Evolutionary conservation across 1,140 invertebrate genomes (phyloP).

Genomic region (Tribolium castaneum): DNA sequence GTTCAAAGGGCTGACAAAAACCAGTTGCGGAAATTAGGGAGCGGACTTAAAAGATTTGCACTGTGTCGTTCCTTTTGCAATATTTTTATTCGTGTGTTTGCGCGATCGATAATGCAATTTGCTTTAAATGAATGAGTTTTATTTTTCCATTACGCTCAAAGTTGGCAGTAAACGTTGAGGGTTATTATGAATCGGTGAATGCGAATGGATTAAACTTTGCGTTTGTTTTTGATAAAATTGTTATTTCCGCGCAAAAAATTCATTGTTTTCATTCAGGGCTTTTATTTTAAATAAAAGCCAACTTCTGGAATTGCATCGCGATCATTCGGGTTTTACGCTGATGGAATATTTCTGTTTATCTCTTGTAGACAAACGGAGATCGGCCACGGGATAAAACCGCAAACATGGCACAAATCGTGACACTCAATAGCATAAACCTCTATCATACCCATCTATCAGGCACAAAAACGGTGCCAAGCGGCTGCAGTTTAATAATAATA

Average conservation of each 20-base stretch:
- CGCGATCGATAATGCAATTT: not conserved
- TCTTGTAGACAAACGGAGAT: not conserved
- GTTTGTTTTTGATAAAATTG: conserved; percentile 7
- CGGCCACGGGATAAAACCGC: not conserved
- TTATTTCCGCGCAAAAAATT: conserved; percentile 1
- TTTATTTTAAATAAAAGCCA: not conserved
- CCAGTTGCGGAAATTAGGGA: conserved; percentile 1
- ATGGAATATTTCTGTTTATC: not conserved
- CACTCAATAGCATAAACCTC: not conserved
- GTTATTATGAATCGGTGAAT: conserved; percentile 15
- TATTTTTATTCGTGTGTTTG: not conserved
- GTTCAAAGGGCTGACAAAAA: conserved; percentile 8
- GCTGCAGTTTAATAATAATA: too few species aligned
- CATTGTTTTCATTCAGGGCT: not conserved
- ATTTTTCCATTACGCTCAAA: conserved; percentile 9
- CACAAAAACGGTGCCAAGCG: too few species aligned
- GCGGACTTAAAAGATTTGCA: not conserved
- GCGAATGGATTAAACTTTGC: conserved; percentile 16
- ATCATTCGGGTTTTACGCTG: not conserved
- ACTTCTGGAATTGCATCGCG: not conserved
- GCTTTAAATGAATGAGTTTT: not conserved
- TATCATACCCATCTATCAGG: too few species aligned
- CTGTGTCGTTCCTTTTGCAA: not conserved
- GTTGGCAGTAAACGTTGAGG: not conserved
- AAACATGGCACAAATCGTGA: not conserved